Evolutionary conservation across 2,888 invertebrate species (phyloP).

Genomic region (Baronia brevicornis): DNA sequence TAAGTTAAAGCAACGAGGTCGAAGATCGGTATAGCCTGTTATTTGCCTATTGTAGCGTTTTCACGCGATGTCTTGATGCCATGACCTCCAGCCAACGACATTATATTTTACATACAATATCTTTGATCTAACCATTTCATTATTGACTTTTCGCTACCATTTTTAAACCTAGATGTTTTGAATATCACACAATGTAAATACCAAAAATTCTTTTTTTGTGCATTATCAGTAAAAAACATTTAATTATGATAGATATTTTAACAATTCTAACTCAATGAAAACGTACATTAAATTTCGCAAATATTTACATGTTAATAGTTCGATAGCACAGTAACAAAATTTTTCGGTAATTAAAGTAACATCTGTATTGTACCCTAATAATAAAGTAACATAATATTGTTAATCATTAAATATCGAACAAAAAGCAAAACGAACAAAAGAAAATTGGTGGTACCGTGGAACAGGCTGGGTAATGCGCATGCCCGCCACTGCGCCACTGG

Average conservation of each 20-base stretch:
- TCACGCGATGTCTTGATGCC: constrained; percentile 57
- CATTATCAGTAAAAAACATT: too few species aligned
- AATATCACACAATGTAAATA: too few species aligned
- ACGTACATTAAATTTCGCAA: too few species aligned
- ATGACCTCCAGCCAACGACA: constrained; percentile 58
- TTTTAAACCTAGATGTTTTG: too few species aligned
- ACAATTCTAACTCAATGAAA: too few species aligned
- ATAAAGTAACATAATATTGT: constrained; percentile 8
- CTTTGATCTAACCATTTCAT: constrained; percentile 35
- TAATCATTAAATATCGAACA: constrained; percentile 17
- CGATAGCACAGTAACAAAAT: too few species aligned
- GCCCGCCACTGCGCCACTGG: constrained; percentile 73
- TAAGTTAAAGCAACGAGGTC: constrained; percentile 34
- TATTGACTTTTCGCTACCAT: constrained; percentile 49
- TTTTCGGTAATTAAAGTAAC: neutral
- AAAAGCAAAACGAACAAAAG: constrained; percentile 23
- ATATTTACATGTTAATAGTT: too few species aligned
- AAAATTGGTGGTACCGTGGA: constrained; percentile 13
- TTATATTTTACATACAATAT: too few species aligned
- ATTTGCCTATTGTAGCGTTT: constrained; percentile 38
- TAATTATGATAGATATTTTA: too few species aligned
- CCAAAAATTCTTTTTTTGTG: too few species aligned
- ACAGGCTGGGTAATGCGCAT: constrained; percentile 57
- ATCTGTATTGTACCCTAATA: constrained; percentile 1
- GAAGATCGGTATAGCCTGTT: constrained; percentile 47